Evolutionary conservation across 1,140 invertebrate species (phyloP), one percentile per base, ranked within the genome.

Genomic region (Maniola jurtina): DNA sequence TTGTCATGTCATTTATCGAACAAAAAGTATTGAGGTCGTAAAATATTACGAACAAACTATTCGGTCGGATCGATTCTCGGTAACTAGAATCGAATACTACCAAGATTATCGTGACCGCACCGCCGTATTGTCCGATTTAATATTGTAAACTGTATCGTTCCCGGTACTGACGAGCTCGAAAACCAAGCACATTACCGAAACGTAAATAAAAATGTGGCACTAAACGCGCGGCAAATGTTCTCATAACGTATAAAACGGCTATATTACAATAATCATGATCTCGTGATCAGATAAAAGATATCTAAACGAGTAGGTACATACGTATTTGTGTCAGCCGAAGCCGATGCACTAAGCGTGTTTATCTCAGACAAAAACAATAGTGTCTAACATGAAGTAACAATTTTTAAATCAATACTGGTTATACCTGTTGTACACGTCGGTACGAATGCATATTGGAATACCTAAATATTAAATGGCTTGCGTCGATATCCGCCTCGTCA

Each of bases 1-100:
- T 90, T 90, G 88, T 89, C 88, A 89, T 90, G 86, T 88, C 85
- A 90, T 89, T 88, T 89, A 80, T 74, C 72, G 76, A 76, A 80
- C 69, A 81, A 86, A 86, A 84, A 83, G 80, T 77, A 84, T 81
- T 72, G 73, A 73, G 73, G 75, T 77, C 72, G 74, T 81, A 81
- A 81, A 73, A 76, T 76, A 81, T 84, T 81, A 79, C 72, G 62
- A 75, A 75, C 47, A 45, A 75, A 79, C 71, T 80, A 81, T 78
- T 74, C 75, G 73, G 72, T 68, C 71, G 59, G 72, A 76, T 79
- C 77, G 74, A 69, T 83, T 81, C 81, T 73, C 72, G 76, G 81
- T 84, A 87, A 84, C 79, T 83, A 86, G 79, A 81, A 84, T 76
- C 75, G 74, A 83, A 77, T 76, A 81, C 71, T 81, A 81, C 70